Evolutionary conservation across 2,888 invertebrate species (phyloP).

Genomic region (Lacanobia wlatinum): DNA sequence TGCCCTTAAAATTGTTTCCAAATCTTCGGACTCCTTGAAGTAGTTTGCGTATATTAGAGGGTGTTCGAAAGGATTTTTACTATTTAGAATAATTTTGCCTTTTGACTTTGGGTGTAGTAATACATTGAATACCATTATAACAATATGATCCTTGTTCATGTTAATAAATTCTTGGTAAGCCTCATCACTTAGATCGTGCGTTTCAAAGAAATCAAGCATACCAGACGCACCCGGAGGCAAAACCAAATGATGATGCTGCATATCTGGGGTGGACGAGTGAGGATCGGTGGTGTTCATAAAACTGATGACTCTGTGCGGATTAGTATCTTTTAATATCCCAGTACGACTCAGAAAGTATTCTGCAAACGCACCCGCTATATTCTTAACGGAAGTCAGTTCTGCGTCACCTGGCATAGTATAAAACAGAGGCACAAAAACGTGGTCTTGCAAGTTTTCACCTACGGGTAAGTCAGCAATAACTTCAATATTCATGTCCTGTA

Average conservation of each 20-base stretch:
- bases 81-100: constrained; percentile 92
- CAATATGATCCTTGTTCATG: constrained; percentile 73
- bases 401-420: constrained; percentile 76
- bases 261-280: constrained; percentile 74
- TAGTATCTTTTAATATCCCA: constrained; percentile 86
- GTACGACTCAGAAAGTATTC: constrained; percentile 86
- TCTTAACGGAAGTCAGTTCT: constrained; percentile 68
- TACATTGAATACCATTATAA: constrained; percentile 89
- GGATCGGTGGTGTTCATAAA: constrained; percentile 80
- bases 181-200: constrained; percentile 74
- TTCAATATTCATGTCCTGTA: constrained; percentile 79
- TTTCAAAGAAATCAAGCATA: constrained; percentile 72
- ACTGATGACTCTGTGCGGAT: constrained; percentile 77
- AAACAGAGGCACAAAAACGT: constrained; percentile 81
- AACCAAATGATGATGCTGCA: constrained; percentile 78
- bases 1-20: constrained; percentile 75
- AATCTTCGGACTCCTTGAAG: constrained; percentile 90
- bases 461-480: constrained; percentile 86
- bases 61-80: constrained; percentile 92
- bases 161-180: constrained; percentile 69
- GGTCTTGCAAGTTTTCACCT: constrained; percentile 89
- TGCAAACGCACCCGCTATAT: constrained; percentile 75
- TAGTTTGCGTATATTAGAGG: constrained; percentile 92
- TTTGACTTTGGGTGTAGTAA: constrained; percentile 93
- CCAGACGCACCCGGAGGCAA: constrained; percentile 73